Evolutionary conservation across 2,113 vertebrate genomes (phyloP), one percentile per base, ranked within the genome.

Genomic region (Toxotes jaculatrix): DNA sequence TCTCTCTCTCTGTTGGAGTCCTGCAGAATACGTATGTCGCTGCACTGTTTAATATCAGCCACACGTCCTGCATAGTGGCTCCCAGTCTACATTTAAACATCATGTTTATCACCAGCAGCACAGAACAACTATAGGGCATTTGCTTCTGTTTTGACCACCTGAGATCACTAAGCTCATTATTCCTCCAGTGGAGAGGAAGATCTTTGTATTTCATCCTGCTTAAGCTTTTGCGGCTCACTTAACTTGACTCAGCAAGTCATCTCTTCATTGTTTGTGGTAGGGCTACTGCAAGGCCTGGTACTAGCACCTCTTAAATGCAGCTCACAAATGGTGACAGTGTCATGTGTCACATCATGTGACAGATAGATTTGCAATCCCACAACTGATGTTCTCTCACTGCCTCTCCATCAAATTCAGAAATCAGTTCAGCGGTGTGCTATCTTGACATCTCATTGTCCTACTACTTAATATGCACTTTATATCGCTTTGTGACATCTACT

Each of bases 1-100:
- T 90, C 63, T 79, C 40, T 60, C 65, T 60, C 62, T 81, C 83
- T 80, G 79, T 57, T 84, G 63, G 80, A 89, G 77, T 74, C 82
- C 69, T 77, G 60, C 75, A 80, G 67, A 74, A 77, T 75, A 42
- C 4, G 19, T 38, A 49, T 61, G 77, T 84, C 61, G 51, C n/a
- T 38, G 64, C 32, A 77, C 57, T 79, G 72, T 71, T 83, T 84
- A 56, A 71, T 76, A 77, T 79, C 67, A 86, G 70, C 74, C 62
- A 65, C 51, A 75, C 43, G 13, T 69, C 71, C 71, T 49, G 83
- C 49, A 38, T 23, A 34, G 55, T 31, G 62, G 21, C 74, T 85
- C 38, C 38, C 12, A 36, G 36, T 72, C 19, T 59, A 3, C 19
- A 47, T 49, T 45, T 31, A 59, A 82, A 42, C 27, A 73, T 66